These are phyloP conservation scores for Hyphantria cunea DNA, from an alignment of 1,140 invertebrate genomes.

Conservation along the genomic window DNA sequence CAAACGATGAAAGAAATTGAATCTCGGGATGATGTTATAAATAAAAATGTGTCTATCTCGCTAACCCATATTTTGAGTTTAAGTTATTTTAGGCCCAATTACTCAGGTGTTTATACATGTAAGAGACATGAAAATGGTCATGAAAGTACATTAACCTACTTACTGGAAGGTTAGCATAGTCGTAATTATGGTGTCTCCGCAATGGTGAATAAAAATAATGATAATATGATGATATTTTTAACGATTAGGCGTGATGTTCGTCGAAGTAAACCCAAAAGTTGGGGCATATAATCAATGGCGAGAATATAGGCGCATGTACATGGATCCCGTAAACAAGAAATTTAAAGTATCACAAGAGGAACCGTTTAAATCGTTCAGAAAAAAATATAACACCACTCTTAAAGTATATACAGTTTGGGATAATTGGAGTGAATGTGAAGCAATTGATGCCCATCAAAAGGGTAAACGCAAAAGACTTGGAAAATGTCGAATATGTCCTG, in stretches of 20 bases:
- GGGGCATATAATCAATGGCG: slow-evolving; percentile 6
- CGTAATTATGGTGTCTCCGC: too few relatives aligned
- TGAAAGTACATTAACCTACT: slow-evolving; percentile 25
- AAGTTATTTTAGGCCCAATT: slow-evolving; percentile 19
- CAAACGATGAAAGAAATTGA: slow-evolving; percentile 5
- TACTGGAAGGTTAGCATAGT: not conserved
- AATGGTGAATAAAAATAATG: too few relatives aligned
- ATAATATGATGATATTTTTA: too few relatives aligned
- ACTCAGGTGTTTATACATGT: slow-evolving; percentile 38
- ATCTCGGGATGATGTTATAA: not conserved
- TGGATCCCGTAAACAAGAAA: slow-evolving; percentile 21
- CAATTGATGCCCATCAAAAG: slow-evolving; percentile 50
- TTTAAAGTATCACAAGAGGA: slow-evolving; percentile 44
- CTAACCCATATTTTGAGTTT: slow-evolving; percentile 29
- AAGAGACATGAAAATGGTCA: slow-evolving; percentile 5
- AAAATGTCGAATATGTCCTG: slow-evolving; percentile 52
- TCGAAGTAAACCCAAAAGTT: not conserved
- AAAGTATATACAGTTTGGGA: slow-evolving; percentile 62
- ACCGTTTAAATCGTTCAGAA: slow-evolving; percentile 48
- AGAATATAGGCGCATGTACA: not conserved
- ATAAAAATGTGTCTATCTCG: slow-evolving; percentile 10
- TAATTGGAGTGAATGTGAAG: slow-evolving; percentile 54
- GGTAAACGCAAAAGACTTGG: slow-evolving; percentile 46
- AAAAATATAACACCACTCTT: slow-evolving; percentile 48
- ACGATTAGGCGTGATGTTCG: slow-evolving; percentile 2